Base-by-base conservation (phyloP, 2,113 vertebrate species). In the Sander vitreus region DNA sequence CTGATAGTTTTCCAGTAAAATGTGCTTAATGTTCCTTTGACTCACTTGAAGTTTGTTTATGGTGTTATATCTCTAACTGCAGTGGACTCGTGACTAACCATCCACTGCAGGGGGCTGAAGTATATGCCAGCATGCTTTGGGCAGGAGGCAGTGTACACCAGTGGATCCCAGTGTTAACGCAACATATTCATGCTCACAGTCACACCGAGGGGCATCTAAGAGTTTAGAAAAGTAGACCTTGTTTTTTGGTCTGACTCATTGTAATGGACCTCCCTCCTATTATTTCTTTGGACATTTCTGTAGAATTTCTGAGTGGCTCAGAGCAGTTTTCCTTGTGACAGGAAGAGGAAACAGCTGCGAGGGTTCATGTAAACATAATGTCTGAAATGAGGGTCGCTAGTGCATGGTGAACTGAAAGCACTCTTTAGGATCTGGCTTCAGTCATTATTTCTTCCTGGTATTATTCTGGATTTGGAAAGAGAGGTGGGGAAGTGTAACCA, bases 321-420 rank as follows among this genome's bases (percentile, higher is more conserved):
- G 30, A 54, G 51, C 21, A 16, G 39, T 11, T 43, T 43, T 43
- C 9, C 39, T 25, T 43, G 21, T 18, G n/a, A 71, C 39, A 72
- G 54, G 69, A 72, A 58, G 16, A 21, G 39, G 69, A 30, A 58
- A 58, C 69, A 58, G 69, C n/a, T 72, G 69, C 23, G 23, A 27
- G 36, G 8, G 15, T 47, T 72, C n/a, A 45, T 25, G 5, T 25
- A 43, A 30, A 57, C 14, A 55, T 16, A 39, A 39, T 39, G 39
- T 39, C 39, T 39, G 39, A 39, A 10, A 39, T 39, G 10, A 39
- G 10, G 39, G 9, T 10, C 39, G 9, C 39, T 39, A 39, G 39
- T 9, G 39, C 39, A 39, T 9, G 10, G 11, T 69, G 30, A 51
- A 67, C 64, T 50, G 15, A 30, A 50, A 67, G 19, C 0, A 3